Base-by-base conservation (phyloP, 2,113 vertebrate genomes). In the Esox niger region DNA sequence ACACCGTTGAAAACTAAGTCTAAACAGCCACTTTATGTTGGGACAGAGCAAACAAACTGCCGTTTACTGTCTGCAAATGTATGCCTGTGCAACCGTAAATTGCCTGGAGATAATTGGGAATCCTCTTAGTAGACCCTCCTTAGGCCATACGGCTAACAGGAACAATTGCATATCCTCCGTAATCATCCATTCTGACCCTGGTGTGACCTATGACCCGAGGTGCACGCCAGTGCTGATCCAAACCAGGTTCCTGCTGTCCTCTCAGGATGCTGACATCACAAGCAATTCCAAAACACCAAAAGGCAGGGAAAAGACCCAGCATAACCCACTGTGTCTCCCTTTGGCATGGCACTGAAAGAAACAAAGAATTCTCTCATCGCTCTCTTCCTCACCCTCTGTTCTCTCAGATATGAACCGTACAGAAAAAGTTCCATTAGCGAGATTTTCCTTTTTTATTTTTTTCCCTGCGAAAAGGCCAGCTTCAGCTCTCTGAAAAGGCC, bases 171-270 rank as follows among this genome's bases (percentile, higher is more conserved):
- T 15, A 52, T 10, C 38, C 13, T 43, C n/a, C 21, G 15, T 52
- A 15, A 21, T 21, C 47, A n/a, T 9, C 47, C 47, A 5, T 52
- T 6, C 47, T 52, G 20, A 15, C 47, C 47, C n/a, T 52, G 47
- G 21, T n/a, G 38, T 52, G 33, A 75, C 73, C 79, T 83, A 56
- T 78, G 78, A 66, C 73, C 66, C 58, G 43, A 68, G 55, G 55
- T 68, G 43, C 66, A 75, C 76, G 38, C 77, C 70, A 68, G 31
- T 61, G 13, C 68, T 82, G 74, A 87, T 87, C 78, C 75, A 59
- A 80, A 75, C 54, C 75, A 79, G 52, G 68, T 73, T 73, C 64
- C 67, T 4, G 47, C 30, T 25, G 30, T 2, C 26, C 15, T 31
- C 54, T 11, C 20, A 75, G 71, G 67, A 86, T 76, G 78, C 81